A percentile compares a stretch with the other conserved stretches of the same genome.
These are phyloP conservation scores for Hirundichthys speculiger DNA, from an alignment of 2,113 vertebrate genomes.

Conservation along the genomic window DNA sequence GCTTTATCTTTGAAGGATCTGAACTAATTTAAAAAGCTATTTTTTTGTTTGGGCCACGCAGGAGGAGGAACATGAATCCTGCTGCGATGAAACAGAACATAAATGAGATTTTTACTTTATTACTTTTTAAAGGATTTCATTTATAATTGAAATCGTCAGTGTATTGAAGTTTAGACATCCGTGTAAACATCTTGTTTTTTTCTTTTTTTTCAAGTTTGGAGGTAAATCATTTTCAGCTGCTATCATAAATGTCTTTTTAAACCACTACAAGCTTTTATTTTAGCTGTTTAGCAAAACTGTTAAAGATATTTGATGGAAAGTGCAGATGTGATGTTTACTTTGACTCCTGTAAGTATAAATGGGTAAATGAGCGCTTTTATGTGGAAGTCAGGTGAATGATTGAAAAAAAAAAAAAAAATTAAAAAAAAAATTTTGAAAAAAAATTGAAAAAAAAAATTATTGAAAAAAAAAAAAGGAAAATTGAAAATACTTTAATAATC, in stretches of 20 bases:
- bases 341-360: no score
- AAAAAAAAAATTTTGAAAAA: neutral
- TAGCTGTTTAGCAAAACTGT: no score
- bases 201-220: neutral
- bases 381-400: no score
- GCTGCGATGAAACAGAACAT: constrained; percentile 14
- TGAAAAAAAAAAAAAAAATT: neutral
- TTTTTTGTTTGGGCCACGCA: neutral
- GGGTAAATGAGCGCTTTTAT: no score
- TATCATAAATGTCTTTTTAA: no score
- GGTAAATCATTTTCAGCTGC: neutral
- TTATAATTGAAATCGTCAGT: constrained; percentile 16
- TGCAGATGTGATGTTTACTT: no score
- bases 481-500: no score
- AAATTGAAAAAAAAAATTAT: no score
- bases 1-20: constrained; percentile 27
- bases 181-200: no score
- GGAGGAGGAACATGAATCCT: constrained; percentile 7
- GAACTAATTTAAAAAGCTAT: constrained; percentile 8
- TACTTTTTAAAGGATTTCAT: constrained; percentile 13
- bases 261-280: no score
- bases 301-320: no score
- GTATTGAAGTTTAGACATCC: neutral
- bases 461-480: no score
- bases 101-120: constrained; percentile 24